Evolutionary conservation across 1,140 invertebrate species (phyloP).

Genomic region (Diploscapter pachys): DNA sequence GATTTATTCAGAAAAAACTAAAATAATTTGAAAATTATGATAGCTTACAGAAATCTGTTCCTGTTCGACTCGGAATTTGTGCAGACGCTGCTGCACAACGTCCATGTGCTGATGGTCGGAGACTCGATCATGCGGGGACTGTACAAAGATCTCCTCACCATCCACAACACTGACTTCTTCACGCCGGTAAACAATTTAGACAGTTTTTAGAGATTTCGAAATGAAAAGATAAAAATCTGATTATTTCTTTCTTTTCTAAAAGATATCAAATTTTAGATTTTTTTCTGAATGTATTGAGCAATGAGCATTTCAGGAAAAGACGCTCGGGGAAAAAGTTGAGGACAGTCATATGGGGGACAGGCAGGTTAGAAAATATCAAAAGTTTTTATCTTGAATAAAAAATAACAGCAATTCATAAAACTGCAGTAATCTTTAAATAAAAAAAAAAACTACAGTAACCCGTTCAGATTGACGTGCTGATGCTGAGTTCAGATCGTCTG

Average conservation of each 20-base stretch:
- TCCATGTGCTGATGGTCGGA: conserved; percentile 22
- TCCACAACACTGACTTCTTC: conserved; percentile 4
- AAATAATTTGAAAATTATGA: neutral
- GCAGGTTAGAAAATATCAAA: conserved; percentile 2
- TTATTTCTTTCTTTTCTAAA: too few species aligned
- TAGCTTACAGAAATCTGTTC: neutral
- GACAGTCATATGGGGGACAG: conserved; percentile 8
- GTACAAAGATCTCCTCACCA: conserved; percentile 22
- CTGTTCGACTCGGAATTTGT: conserved; percentile 9
- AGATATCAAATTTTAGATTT: neutral
- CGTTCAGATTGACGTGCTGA: conserved; percentile 25
- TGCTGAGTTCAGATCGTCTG: conserved; percentile 13
- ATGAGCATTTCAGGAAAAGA: neutral
- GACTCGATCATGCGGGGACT: conserved; percentile 27
- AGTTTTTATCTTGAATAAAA: neutral
- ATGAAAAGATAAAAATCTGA: too few species aligned
- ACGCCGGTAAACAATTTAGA: neutral
- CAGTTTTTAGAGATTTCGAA: neutral
- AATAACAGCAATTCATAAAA: too few species aligned
- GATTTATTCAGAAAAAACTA: too few species aligned
- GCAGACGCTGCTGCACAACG: neutral
- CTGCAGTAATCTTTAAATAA: too few species aligned
- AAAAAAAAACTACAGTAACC: too few species aligned
- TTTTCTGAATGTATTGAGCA: too few species aligned
- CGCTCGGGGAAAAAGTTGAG: conserved; percentile 1